Base-by-base conservation (phyloP, 2,797 vertebrate species). In the Neosilurus mollespiculum region DNA sequence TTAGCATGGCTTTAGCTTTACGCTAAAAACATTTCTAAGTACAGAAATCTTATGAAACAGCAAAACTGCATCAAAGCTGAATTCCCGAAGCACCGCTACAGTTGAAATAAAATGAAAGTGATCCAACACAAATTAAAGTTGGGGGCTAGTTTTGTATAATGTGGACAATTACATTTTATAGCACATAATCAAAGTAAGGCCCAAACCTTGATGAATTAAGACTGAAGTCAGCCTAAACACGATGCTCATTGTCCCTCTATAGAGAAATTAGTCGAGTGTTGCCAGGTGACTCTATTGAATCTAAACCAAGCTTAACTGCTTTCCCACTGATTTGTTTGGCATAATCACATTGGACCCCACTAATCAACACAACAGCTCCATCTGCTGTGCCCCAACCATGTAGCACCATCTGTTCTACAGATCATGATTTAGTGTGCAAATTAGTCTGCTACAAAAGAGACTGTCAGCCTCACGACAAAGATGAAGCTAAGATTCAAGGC, bases 311-410 rank as follows among this genome's bases (percentile, higher is more conserved):
- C 71, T 84, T 85, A 84, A 80, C 61, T 59, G 81, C 81, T 67
- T 82, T 85, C 69, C 78, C 61, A 73, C 83, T 77, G 83, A 85
- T 85, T 65, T 81, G 81, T 86, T 53, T 34, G 18, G 43, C 20
- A 12, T 87, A 87, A 87, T 87, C 80, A 81, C 43, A 73, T 87
- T 86, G 81, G 79, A 71, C 81, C 77, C n/a, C 78, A 79, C 83
- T 87, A 87, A 88, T 87, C 83, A 87, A 88, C 70, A 83, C 86
- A 87, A 89, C 82, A 84, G 85, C 83, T 86, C 88, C 88, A 88
- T 89, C 88, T 88, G 86, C 84, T 85, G 88, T 83, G 86, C 59
- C 79, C 87, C 77, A 56, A 81, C 62, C 79, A 86, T 66, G 80
- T 80, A 77, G 64, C 83, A 79, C 87, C 87, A 89, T 89, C 88